Evolutionary conservation across 2,888 invertebrate species (phyloP), one percentile per base, ranked within the genome.

Genomic region (Tenthredo notha): DNA sequence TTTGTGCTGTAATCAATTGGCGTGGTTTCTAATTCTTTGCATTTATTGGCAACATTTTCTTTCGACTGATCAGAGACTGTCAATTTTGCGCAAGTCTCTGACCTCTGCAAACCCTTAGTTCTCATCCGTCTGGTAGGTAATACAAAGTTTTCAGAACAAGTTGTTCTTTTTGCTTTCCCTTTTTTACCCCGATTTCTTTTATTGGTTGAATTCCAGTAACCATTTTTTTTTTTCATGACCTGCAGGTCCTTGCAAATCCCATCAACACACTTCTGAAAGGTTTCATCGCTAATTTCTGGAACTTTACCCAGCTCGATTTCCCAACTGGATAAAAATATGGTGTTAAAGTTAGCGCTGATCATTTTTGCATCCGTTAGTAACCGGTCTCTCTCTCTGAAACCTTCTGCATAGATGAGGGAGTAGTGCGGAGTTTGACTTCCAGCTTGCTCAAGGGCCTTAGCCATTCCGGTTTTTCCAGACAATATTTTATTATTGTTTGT

Each of bases 281-380:
- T 40, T 37, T 75, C 75, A 5, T 84, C 75, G 75, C 75, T 84
- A 18, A 84, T 84, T 75, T 84, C 74, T 4, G 21, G 18, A 7
- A 75, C 54, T 40, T 47, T 72, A 6, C 50, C 37, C 33, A 84
- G 47, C 21, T 84, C 84, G 21, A 70, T 72, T 54, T 84, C 84
- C 72, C 25, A 50, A 33, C n/a, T 84, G n/a, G 72, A 47, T 50
- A 40, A n/a, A 18, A 77, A n/a, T 25, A 47, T 40, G 18, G 72
- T 40, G 37, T 40, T 74, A 33, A 37, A 75, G 33, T 43, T 6
- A n/a, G 18, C n/a, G n/a, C n/a, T n/a, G 7, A 54, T 54, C 54
- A n/a, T n/a, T n/a, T n/a, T 21, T 18, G n/a, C 37, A 43, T 25
- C 15, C 21, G 9, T 10, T 43, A 43, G 43, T 43, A 43, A 29